Base-by-base conservation (phyloP, 2,888 invertebrate species). In the Gastracanthus pulcherrimus region DNA sequence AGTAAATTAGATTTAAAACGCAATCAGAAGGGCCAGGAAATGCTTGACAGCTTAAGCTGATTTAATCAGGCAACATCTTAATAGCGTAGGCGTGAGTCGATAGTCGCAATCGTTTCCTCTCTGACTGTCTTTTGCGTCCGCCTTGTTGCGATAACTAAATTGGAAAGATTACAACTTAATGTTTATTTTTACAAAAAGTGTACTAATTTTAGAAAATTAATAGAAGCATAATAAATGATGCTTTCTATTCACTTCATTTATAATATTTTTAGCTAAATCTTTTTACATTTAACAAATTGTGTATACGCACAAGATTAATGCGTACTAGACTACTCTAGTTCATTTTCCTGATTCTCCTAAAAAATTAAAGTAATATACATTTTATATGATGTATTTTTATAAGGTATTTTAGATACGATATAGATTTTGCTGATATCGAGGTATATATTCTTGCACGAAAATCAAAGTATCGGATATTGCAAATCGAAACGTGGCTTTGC, bases 41-140 rank as follows among this genome's bases (percentile, higher is more conserved):
- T 1, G 51, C 11, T 38, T 19, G 31, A 66, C 11, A 29, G 36
- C 19, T 66, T 41, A 38, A 31, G 31, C 51, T 67, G 23, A 29
- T 67, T 58, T 67, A 11, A 66, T 67, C 67, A 55, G 19, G 38
- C 29, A 76, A 23, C 55, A 51, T 75, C 75, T 75, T 64, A 75
- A 64, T 64, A 34, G 51, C 26, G 34, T 64, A 64, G 64, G 62
- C 48, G 75, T 48, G 29, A 64, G 36, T 55, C 66, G 36, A 66
- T 66, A 66, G 66, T 55, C 55, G 45, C 66, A 55, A 66, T 64
- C 51, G 6, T 66, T 76, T 66, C 29, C 66, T 66, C 55, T 64
- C 36, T 23, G 19, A 31, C 60, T 48, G 51, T 38, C 31, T 45
- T 74, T 62, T 16, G 31, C 34, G 41, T 38, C 31, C 58, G 58